phyloP scores from a whole-genome alignment of 2,113 vertebrate genomes.

The Danionella cerebrum region DNA sequence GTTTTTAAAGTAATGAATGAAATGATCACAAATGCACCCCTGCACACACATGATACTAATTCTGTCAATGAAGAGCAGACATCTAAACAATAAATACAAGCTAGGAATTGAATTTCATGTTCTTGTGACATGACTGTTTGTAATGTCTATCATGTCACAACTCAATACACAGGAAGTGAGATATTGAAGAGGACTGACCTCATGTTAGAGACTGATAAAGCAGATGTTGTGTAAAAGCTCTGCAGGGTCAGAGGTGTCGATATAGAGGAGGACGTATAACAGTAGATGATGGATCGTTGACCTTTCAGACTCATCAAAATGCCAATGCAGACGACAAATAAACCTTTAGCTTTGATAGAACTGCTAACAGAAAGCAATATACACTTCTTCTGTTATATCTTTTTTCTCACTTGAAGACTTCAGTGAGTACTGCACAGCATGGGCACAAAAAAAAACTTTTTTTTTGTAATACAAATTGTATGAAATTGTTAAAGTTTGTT shows the following conservation, averaged over 20 bases:
- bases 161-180: slow-evolving; percentile 22
- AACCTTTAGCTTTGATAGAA: slow-evolving; percentile 47
- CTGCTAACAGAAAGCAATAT: slow-evolving; percentile 49
- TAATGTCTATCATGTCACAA: slow-evolving; percentile 20
- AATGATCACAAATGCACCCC: background rate
- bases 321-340: slow-evolving; percentile 61
- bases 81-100: background rate
- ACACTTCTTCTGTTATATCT: slow-evolving; percentile 15
- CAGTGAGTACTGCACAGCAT: too few relatives aligned
- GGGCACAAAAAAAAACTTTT: too few relatives aligned
- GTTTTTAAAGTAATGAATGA: too few relatives aligned
- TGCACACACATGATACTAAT: too few relatives aligned
- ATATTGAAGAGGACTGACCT: slow-evolving; percentile 24
- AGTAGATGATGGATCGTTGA: slow-evolving; percentile 59
- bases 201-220: slow-evolving; percentile 30
- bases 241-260: slow-evolving; percentile 45
- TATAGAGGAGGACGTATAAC: slow-evolving; percentile 51
- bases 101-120: background rate
- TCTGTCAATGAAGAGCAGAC: background rate
- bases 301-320: slow-evolving; percentile 54
- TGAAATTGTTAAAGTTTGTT: too few relatives aligned
- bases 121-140: background rate
- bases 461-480: too few relatives aligned
- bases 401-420: background rate
- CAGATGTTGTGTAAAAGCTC: slow-evolving; percentile 20